A percentile compares a stretch with the other conserved stretches of the same genome.
Evolutionary conservation across 2,888 invertebrate species (phyloP).

Genomic region (Colletes collaris): DNA sequence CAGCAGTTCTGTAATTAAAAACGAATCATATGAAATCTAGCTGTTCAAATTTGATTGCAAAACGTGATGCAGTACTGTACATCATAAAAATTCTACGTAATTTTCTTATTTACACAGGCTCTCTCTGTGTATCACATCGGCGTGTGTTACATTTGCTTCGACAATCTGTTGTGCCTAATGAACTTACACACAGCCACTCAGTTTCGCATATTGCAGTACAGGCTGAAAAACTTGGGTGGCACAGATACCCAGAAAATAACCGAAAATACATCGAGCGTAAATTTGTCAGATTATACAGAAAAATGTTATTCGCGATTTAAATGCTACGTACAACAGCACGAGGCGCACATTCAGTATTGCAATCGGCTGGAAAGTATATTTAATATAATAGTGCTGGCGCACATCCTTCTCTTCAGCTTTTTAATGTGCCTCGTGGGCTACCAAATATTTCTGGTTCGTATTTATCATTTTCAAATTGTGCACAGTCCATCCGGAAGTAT

Average conservation of each 20-base stretch:
- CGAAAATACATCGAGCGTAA: too few relatives aligned
- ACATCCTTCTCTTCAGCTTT: slow-evolving; percentile 56
- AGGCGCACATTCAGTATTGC: slow-evolving; percentile 55
- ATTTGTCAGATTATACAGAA: background rate
- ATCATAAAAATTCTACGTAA: background rate
- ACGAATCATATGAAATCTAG: too few relatives aligned
- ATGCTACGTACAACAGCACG: slow-evolving; percentile 54
- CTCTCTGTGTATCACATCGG: slow-evolving; percentile 46
- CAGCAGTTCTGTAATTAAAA: too few relatives aligned
- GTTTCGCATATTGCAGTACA: slow-evolving; percentile 68
- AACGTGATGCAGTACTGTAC: too few relatives aligned
- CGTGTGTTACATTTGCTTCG: slow-evolving; percentile 68
- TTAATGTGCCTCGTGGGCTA: slow-evolving; percentile 48
- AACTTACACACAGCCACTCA: slow-evolving; percentile 66
- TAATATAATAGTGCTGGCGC: slow-evolving; percentile 52
- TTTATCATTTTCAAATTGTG: background rate
- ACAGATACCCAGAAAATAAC: rapidly evolving
- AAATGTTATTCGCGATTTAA: slow-evolving; percentile 46
- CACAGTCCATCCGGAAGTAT: too few relatives aligned
- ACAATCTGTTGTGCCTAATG: slow-evolving; percentile 63
- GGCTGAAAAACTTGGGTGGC: slow-evolving; percentile 28
- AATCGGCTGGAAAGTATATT: slow-evolving; percentile 58
- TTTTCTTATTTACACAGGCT: slow-evolving; percentile 32
- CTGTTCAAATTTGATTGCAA: too few relatives aligned
- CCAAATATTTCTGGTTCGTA: slow-evolving; percentile 54